Evolutionary conservation across 2,888 invertebrate genomes (phyloP), one percentile per base, ranked within the genome.

Genomic region (Lasioglossum lativentre): DNA sequence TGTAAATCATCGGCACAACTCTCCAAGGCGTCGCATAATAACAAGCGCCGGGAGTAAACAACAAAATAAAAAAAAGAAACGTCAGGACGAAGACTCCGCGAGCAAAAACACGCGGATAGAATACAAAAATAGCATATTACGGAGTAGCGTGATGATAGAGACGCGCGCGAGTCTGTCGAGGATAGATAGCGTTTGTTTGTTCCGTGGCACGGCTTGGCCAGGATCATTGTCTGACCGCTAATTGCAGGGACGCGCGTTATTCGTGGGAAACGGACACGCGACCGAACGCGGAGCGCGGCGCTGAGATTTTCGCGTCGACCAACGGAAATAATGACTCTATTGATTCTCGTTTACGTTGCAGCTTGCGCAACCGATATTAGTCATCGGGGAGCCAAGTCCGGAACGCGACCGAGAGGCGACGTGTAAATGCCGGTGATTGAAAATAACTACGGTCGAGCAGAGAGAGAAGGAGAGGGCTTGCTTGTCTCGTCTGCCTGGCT

Each of bases 311-410:
- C 73, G 38, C 42, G 74, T 52, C 75, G 71, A 30, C 47, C 73
- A 27, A 16, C 40, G 52, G 52, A 75, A 68, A 80, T 80, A 82
- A 86, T 76, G 38, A 73, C 74, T 86, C 82, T 82, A 86, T 86
- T 72, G 86, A 87, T 87, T 86, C 74, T 47, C 71, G 82, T 47
- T 85, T 71, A 71, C 72, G 75, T 83, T 75, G 73, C 34, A 23
- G 68, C 72, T 89, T 89, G 82, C 77, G 83, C 78, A 89, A 89
- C 66, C 42, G 56, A 27, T 40, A 75, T 89, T 89, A 89, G 86
- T 89, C 89, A 86, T 89, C 82, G 27, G 34, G 34, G 23, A 34
- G 19, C 52, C 30, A n/a, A 12, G 30, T 73, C 47, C 47, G 72
- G 47, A 73, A 73, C 72, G 38, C 47, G 80, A 52, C 42, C 70